A percentile compares a stretch with the other conserved stretches of the same genome.
Evolutionary conservation across 2,888 invertebrate genomes (phyloP).

Genomic region (Spisula subtruncata): DNA sequence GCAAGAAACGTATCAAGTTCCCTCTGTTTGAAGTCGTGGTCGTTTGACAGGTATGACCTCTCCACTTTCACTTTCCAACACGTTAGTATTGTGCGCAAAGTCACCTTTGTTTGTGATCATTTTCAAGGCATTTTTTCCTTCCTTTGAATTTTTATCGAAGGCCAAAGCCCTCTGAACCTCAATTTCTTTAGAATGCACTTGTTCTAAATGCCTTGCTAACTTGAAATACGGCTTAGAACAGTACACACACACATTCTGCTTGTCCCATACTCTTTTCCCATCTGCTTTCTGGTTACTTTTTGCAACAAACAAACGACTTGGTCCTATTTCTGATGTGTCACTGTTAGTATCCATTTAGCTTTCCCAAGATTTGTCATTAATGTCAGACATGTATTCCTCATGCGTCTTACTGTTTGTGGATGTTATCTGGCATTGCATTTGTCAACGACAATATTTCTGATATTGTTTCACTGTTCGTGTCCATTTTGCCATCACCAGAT

Average conservation of each 20-base stretch:
- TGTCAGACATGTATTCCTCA: no score
- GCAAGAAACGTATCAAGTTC: background rate
- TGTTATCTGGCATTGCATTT: no score
- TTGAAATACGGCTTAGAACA: constrained; percentile 40
- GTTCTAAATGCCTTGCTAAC: constrained; percentile 44
- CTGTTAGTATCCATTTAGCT: no score
- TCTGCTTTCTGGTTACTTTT: constrained; percentile 27
- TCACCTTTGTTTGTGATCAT: constrained; percentile 46
- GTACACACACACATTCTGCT: constrained; percentile 39
- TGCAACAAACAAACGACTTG: constrained; percentile 30
- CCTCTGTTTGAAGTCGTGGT: background rate
- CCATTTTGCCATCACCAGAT: no score
- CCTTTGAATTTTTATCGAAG: constrained; percentile 37
- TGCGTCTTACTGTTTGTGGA: no score
- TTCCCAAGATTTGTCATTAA: no score
- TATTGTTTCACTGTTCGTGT: no score
- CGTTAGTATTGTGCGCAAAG: constrained; percentile 37
- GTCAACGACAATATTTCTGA: no score
- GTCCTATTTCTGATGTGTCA: no score
- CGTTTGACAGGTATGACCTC: constrained; percentile 43
- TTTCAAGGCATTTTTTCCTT: constrained; percentile 37
- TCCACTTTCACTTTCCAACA: constrained; percentile 12
- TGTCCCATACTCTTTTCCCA: constrained; percentile 50
- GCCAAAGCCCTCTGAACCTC: constrained; percentile 49
- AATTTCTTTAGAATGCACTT: constrained; percentile 29